Percentiles rank a stretch among this genome's conserved stretches.
Conservation (phyloP, 2,797 vertebrate species). For the Mormyrops attenuatus region DNA sequence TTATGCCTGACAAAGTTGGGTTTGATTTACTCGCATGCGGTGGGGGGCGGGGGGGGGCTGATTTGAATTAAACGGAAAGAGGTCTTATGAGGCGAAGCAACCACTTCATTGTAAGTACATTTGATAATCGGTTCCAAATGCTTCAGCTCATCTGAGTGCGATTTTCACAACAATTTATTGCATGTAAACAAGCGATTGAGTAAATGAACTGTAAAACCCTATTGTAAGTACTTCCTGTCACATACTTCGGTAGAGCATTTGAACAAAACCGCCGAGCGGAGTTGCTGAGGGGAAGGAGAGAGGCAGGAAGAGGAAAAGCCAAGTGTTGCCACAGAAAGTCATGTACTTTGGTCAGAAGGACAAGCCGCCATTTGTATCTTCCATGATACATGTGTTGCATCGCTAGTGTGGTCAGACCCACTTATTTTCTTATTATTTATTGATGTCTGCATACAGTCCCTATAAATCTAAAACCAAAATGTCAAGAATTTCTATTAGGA, state of each 20-base stretch:
- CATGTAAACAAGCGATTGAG: slow-evolving; percentile 48
- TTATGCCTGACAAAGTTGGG: slow-evolving; percentile 33
- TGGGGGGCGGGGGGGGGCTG: slow-evolving; percentile 34
- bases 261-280: slow-evolving; percentile 22
- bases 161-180: slow-evolving; percentile 57
- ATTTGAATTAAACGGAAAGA: slow-evolving; percentile 50
- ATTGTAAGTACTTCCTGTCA: slow-evolving; percentile 31
- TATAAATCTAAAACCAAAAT: background rate
- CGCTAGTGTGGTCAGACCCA: background rate
- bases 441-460: no score
- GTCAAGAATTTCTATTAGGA: background rate
- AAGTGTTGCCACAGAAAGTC: slow-evolving; percentile 16
- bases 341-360: slow-evolving; percentile 18
- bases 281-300: slow-evolving; percentile 10
- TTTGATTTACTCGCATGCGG: slow-evolving; percentile 43
- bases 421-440: background rate
- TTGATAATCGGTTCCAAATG: slow-evolving; percentile 55
- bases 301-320: background rate
- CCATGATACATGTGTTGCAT: background rate
- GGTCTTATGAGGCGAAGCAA: slow-evolving; percentile 50
- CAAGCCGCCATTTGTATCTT: background rate
- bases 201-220: slow-evolving; percentile 42
- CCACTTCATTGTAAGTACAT: slow-evolving; percentile 46
- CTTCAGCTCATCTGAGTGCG: slow-evolving; percentile 46
- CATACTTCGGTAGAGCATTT: slow-evolving; percentile 25